Conservation (phyloP, 2,888 invertebrate species). For the Pristionchus arcanus region DNA sequence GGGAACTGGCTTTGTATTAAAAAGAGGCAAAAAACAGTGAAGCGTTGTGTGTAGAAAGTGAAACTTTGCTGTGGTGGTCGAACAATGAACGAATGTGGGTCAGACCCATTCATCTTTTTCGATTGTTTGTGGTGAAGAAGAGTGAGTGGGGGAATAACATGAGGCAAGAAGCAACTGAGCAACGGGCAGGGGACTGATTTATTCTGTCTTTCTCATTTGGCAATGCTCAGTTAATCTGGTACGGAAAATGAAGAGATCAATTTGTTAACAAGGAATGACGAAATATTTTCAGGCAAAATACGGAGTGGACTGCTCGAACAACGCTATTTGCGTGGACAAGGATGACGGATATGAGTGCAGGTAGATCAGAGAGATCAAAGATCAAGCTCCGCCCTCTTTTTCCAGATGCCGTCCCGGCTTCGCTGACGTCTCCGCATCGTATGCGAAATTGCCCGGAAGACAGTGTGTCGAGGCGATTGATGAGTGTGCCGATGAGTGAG, state of each 20-base stretch:
- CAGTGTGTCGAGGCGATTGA: slow-evolving; percentile 79
- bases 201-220: no score
- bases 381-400: slow-evolving; percentile 4
- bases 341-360: slow-evolving; percentile 71
- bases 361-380: background rate
- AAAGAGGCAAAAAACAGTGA: slow-evolving; percentile 25
- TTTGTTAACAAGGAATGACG: background rate
- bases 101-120: slow-evolving; percentile 40
- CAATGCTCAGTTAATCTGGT: no score
- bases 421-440: slow-evolving; percentile 78
- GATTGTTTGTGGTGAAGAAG: slow-evolving; percentile 13
- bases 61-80: background rate
- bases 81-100: slow-evolving; percentile 21
- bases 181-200: background rate
- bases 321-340: slow-evolving; percentile 78
- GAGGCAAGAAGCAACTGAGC: slow-evolving; percentile 6
- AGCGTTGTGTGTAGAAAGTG: slow-evolving; percentile 13
- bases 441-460: slow-evolving; percentile 76
- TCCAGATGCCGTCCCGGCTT: slow-evolving; percentile 77
- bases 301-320: slow-evolving; percentile 77
- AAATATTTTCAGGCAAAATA: slow-evolving; percentile 57
- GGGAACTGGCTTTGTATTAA: background rate
- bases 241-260: background rate
- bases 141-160: background rate
- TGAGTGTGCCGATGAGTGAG: slow-evolving; percentile 72